Conservation (phyloP, 2,888 invertebrate species). For the Helleia helle region DNA sequence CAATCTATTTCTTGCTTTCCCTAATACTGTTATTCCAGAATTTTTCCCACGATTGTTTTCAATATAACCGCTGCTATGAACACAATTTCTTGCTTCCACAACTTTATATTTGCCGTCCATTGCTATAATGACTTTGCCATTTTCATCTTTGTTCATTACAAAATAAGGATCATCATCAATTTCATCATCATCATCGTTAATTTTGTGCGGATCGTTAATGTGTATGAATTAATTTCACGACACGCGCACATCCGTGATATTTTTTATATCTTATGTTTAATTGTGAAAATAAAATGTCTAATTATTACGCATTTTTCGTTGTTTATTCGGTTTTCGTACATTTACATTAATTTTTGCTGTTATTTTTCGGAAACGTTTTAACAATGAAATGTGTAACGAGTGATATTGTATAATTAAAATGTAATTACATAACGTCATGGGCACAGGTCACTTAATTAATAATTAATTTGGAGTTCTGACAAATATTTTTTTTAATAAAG, state of each 20-base stretch:
- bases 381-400: too few relatives aligned
- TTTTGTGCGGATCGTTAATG: too few relatives aligned
- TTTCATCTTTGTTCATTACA: slow-evolving; percentile 9
- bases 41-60: slow-evolving; percentile 58
- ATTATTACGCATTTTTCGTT: slow-evolving; percentile 1
- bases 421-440: too few relatives aligned
- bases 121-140: slow-evolving; percentile 6
- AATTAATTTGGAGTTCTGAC: too few relatives aligned
- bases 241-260: slow-evolving; percentile 27
- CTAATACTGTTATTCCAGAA: slow-evolving; percentile 44
- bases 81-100: slow-evolving; percentile 24
- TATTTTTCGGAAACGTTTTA: too few relatives aligned
- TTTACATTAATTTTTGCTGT: too few relatives aligned
- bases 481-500: too few relatives aligned
- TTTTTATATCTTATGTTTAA: slow-evolving; percentile 7
- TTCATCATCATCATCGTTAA: slow-evolving; percentile 1
- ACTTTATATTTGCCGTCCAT: slow-evolving; percentile 13
- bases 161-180: slow-evolving; percentile 8
- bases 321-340: too few relatives aligned
- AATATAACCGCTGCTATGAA: slow-evolving; percentile 31
- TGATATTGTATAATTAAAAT: too few relatives aligned
- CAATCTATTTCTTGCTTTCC: slow-evolving; percentile 33
- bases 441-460: too few relatives aligned
- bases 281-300: slow-evolving; percentile 1
- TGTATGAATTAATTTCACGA: slow-evolving; percentile 29